Evolutionary conservation across 2,888 invertebrate species (phyloP).

Genomic region (Stramonita haemastoma): DNA sequence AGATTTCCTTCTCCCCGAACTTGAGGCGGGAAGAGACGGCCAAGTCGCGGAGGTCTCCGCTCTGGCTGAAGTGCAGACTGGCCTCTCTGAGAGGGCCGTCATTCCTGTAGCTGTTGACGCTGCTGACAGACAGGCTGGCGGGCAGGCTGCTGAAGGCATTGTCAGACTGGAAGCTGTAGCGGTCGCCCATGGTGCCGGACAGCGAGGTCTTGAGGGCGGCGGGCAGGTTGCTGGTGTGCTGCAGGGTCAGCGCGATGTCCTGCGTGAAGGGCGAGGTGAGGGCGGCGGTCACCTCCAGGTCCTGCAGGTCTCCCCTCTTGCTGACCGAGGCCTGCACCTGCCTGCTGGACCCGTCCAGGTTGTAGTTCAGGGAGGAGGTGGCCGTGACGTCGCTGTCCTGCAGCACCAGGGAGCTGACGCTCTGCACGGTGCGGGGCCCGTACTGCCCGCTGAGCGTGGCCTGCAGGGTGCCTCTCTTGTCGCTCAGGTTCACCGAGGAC

Average conservation of each 20-base stretch:
- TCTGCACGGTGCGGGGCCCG: slow-evolving; percentile 36
- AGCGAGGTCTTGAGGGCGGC: slow-evolving; percentile 28
- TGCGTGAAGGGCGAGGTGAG: slow-evolving; percentile 32
- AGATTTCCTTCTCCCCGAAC: slow-evolving; percentile 26
- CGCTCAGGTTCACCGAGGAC: slow-evolving; percentile 32
- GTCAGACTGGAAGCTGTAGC: slow-evolving; percentile 24
- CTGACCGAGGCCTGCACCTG: slow-evolving; percentile 10
- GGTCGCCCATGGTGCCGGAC: slow-evolving; percentile 31
- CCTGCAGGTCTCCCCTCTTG: slow-evolving; percentile 30
- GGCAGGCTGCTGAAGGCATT: background rate
- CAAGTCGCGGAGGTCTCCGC: slow-evolving; percentile 24
- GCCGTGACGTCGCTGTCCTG: slow-evolving; percentile 32
- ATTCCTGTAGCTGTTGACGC: slow-evolving; percentile 34
- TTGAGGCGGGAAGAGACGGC: slow-evolving; percentile 13
- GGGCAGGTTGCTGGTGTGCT: slow-evolving; percentile 27
- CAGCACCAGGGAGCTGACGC: background rate
- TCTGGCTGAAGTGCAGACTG: slow-evolving; percentile 20
- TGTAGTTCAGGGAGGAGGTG: slow-evolving; percentile 38
- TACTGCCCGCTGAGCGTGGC: slow-evolving; percentile 38
- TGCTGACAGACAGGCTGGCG: slow-evolving; percentile 18
- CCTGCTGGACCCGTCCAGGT: slow-evolving; percentile 1
- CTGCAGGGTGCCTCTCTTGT: background rate
- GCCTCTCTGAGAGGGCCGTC: background rate
- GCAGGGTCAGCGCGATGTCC: slow-evolving; percentile 12
- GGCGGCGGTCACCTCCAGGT: background rate